phyloP scores from a whole-genome alignment of 2,797 vertebrate species.

The Avahi laniger region DNA sequence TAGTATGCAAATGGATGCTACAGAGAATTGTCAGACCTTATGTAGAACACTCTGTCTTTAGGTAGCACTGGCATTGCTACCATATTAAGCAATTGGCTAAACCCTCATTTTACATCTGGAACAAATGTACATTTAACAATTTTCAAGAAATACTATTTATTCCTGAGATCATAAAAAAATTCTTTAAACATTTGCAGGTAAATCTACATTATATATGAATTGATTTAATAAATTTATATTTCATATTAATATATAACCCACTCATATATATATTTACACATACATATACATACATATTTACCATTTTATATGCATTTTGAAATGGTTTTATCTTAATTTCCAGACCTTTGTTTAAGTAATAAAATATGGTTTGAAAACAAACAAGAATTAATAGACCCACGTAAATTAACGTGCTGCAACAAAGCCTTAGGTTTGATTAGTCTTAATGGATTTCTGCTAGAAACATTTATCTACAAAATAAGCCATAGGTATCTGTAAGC shows the following conservation, averaged over 20 bases:
- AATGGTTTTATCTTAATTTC: constrained; percentile 59
- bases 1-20: not conserved
- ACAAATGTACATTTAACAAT: not conserved
- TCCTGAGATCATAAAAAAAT: not conserved
- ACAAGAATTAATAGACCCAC: constrained; percentile 66
- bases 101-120: not conserved
- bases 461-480: constrained; percentile 74
- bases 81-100: not conserved
- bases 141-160: not conserved
- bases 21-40: not conserved
- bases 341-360: constrained; percentile 33
- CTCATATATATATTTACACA: not conserved
- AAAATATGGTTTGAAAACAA: constrained; percentile 62
- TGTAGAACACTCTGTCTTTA: not conserved
- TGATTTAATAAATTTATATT: not conserved
- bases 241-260: not conserved
- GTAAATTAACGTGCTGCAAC: constrained; percentile 61
- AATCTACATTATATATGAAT: not conserved
- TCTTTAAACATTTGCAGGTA: not conserved
- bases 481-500: constrained; percentile 53
- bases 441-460: constrained; percentile 68
- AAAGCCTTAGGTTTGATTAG: constrained; percentile 62
- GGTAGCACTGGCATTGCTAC: not conserved
- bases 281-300: not conserved
- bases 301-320: not conserved